These are phyloP conservation scores for Lymantria monacha DNA, from an alignment of 2,888 invertebrate species.

Conservation along the genomic window DNA sequence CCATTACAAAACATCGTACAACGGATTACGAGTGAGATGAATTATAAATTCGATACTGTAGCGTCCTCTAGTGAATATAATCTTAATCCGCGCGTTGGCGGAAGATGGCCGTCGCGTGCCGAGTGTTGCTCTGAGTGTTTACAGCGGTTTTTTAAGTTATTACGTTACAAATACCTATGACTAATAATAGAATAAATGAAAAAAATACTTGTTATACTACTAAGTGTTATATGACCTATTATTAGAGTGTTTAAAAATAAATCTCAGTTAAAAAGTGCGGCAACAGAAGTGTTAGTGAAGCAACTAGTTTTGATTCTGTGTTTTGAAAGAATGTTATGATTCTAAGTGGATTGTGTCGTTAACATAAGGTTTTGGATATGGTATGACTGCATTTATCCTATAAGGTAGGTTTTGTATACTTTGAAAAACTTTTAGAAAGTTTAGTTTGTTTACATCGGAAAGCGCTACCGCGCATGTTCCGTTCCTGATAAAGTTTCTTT, in stretches of 20 bases:
- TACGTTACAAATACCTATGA: slow-evolving; percentile 46
- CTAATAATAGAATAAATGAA: slow-evolving; percentile 47
- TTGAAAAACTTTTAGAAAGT: slow-evolving; percentile 59
- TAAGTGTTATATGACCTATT: slow-evolving; percentile 43
- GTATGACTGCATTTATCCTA: slow-evolving; percentile 44
- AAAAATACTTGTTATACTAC: slow-evolving; percentile 42
- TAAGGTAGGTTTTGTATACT: slow-evolving; percentile 56
- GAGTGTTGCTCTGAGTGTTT: slow-evolving; percentile 75
- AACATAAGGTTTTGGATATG: slow-evolving; percentile 52
- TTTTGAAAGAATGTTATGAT: slow-evolving; percentile 77
- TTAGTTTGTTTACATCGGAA: slow-evolving; percentile 69
- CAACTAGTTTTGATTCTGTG: slow-evolving; percentile 72
- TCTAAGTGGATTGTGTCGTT: slow-evolving; percentile 70
- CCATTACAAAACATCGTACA: too few relatives aligned
- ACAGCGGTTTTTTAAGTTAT: slow-evolving; percentile 70
- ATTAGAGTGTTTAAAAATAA: slow-evolving; percentile 45
- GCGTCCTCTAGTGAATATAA: slow-evolving; percentile 63
- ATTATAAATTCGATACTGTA: not conserved
- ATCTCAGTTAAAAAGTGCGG: slow-evolving; percentile 71
- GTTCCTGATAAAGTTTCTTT: slow-evolving; percentile 30
- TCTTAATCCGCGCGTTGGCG: slow-evolving; percentile 68
- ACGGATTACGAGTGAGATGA: too few relatives aligned
- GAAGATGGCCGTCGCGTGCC: slow-evolving; percentile 80
- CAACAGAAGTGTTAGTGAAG: slow-evolving; percentile 61
- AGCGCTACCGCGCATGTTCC: slow-evolving; percentile 70